These are phyloP conservation scores for Gnathonemus echidnorhynchus DNA, from an alignment of 2,113 vertebrate species.

Conservation along the genomic window DNA sequence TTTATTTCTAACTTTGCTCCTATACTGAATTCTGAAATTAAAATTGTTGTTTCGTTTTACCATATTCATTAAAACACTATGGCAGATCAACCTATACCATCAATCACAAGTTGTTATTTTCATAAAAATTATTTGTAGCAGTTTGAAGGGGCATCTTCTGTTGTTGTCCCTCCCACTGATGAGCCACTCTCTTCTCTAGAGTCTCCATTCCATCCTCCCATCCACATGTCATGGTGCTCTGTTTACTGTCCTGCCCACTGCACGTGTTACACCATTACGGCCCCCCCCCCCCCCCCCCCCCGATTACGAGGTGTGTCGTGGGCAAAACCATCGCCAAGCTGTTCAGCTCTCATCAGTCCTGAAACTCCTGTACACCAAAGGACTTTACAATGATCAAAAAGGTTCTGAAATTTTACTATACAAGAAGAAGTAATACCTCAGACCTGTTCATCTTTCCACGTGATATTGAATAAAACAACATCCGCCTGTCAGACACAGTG, in stretches of 20 bases:
- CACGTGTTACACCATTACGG: not conserved
- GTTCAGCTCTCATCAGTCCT: not conserved
- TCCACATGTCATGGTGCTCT: not conserved
- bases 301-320: not conserved
- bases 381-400: constrained; percentile 52
- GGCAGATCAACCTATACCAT: not conserved
- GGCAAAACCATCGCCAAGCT: not conserved
- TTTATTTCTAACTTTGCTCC: not conserved
- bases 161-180: not conserved
- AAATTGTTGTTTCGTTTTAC: not conserved
- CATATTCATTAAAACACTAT: no score
- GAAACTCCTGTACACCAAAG: constrained; percentile 43
- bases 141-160: not conserved
- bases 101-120: not conserved
- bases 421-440: constrained; percentile 28
- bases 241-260: not conserved
- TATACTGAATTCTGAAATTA: not conserved
- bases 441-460: constrained; percentile 54
- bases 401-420: constrained; percentile 33
- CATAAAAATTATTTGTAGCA: not conserved
- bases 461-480: constrained; percentile 39
- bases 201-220: not conserved
- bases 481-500: constrained; percentile 36
- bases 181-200: not conserved
- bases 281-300: not conserved